These are phyloP conservation scores for Bolinopsis microptera DNA, from an alignment of 37 sponge, comb jelly and placozoan species.

Conservation along the genomic window DNA sequence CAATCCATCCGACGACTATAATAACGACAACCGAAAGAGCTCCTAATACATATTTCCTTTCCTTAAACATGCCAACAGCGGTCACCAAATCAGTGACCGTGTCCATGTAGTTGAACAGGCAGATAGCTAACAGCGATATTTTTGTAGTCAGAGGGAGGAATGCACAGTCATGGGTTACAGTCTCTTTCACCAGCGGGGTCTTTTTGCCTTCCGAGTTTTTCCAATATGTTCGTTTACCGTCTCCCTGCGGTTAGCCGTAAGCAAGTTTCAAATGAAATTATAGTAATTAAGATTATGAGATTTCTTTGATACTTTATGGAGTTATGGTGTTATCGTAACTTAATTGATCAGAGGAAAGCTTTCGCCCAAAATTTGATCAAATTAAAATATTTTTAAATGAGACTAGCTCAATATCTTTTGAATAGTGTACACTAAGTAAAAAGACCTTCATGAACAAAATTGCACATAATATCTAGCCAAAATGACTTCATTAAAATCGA, in stretches of 20 bases:
- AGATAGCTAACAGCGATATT: background rate
- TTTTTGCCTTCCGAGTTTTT: background rate
- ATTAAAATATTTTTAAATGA: too few species aligned
- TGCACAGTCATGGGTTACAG: background rate
- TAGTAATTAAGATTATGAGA: too few species aligned
- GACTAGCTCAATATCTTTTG: too few species aligned
- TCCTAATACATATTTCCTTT: background rate
- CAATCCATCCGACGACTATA: background rate
- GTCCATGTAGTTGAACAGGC: background rate
- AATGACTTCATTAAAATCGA: too few species aligned
- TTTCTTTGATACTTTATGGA: too few species aligned
- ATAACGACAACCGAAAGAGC: background rate
- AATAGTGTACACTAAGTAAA: too few species aligned
- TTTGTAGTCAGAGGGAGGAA: background rate
- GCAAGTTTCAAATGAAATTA: too few species aligned
- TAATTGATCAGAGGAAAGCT: too few species aligned
- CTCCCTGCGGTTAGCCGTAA: background rate
- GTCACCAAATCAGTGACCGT: slow-evolving; percentile 1
- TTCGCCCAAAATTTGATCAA: too few species aligned
- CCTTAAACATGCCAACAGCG: background rate
- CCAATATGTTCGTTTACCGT: background rate
- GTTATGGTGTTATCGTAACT: too few species aligned
- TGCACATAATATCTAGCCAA: too few species aligned
- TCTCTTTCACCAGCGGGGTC: background rate
- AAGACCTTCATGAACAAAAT: too few species aligned